Percentiles rank a stretch among this genome's conserved stretches.
phyloP scores from a whole-genome alignment of 2,113 vertebrate species.

The Zosterops hypoxanthus region DNA sequence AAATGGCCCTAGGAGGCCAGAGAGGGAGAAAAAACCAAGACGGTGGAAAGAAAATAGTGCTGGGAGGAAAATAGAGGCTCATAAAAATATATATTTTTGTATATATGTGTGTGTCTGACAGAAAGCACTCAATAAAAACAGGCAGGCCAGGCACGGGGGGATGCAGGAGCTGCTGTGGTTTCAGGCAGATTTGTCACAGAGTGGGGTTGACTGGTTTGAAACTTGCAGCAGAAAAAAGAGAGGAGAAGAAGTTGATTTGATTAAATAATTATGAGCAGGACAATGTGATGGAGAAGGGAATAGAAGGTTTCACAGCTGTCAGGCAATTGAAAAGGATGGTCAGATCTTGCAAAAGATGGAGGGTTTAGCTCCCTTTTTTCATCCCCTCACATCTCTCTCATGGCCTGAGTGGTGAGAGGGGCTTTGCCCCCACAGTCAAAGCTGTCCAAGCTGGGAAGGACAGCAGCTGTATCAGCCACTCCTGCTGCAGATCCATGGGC shows the following conservation, averaged over 20 bases:
- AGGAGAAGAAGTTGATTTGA: slow-evolving; percentile 14
- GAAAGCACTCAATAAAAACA: not conserved
- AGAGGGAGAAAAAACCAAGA: not conserved
- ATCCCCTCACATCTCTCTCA: not conserved
- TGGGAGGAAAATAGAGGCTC: not conserved
- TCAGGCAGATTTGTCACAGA: not conserved
- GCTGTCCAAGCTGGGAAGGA: not conserved
- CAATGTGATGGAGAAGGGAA: not conserved
- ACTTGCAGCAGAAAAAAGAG: not conserved
- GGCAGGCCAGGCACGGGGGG: not conserved
- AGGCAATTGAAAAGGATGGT: not conserved
- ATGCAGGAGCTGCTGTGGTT: not conserved
- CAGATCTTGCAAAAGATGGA: not conserved
- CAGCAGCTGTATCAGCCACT: not conserved
- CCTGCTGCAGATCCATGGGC: not conserved
- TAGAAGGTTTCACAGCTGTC: not conserved
- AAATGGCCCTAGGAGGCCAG: slow-evolving; percentile 1
- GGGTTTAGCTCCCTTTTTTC: not conserved
- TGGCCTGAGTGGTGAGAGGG: not conserved
- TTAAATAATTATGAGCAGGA: slow-evolving; percentile 11
- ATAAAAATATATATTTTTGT: not conserved
- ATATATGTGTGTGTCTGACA: not conserved
- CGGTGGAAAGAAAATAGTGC: slow-evolving; percentile 19
- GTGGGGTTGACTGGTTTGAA: not conserved
- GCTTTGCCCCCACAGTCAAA: not conserved